Evolutionary conservation across 2,888 invertebrate genomes (phyloP), one percentile per base, ranked within the genome.

Genomic region (Lithophane leautieri): DNA sequence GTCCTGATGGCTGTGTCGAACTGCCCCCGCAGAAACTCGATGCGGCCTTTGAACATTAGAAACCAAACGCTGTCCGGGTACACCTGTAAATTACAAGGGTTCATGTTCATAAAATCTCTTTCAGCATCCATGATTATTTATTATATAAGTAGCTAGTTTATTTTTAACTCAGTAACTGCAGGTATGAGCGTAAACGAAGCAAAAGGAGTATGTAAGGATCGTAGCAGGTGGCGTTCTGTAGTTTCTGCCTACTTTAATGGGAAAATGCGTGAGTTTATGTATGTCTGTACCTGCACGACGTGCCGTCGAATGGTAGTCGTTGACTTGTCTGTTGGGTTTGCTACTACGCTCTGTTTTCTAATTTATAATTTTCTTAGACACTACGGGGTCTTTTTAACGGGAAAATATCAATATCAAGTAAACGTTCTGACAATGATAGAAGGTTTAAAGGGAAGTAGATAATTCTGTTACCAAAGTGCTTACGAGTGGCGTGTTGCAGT

Each of bases 1-100:
- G 98, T 98, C 22, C 94, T 93, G 60, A 98, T 97, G 22, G 98
- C 98, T 47, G 97, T 96, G 34, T 97, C 97, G 62, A 98, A 95
- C 90, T 98, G 97, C 0, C 99, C 99, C 80, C 97, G 97, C 90
- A 99, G 97, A 89, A 99, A 97, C 91, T 99, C 98, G 60, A 98
- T 94, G 40, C 99, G 97, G 0, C 98, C 99, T 94, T 98, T 98
- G 93, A 99, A 98, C 93, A 99, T 99, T 52, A 99, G 95, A 94
- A 99, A 99, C 97, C 99, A 98, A 2, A 99, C 98, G 63, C 99
- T 99, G 54, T 98, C 97, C 1, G 98, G 98, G 91, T 98, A 98
- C 68, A 97, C 94, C 97, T 11, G 92, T 0, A 65, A 83, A 65
- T 78, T 60, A 1, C 4, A 40, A n/a, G 16, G 56, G 12, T n/a